Base-by-base conservation (phyloP, 2,113 vertebrate genomes). In the Chloebia gouldiae region DNA sequence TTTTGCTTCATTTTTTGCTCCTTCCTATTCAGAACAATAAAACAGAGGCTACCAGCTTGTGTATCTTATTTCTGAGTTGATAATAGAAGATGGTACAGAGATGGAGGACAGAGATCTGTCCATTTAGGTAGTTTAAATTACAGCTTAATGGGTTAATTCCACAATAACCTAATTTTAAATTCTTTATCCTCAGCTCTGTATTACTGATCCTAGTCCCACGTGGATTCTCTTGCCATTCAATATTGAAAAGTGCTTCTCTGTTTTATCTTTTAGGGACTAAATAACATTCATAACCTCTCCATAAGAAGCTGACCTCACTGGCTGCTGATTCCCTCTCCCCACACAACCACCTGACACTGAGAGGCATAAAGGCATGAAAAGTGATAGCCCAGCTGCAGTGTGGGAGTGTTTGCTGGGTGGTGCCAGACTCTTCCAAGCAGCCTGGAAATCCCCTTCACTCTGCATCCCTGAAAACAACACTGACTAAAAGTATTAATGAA, bases 111-210 rank as follows among this genome's bases (percentile, higher is more conserved):
- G 2, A 4, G 18, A 60, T 28, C 19, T 73, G 24, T 70, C 35
- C 39, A 70, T 86, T 96, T 86, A 86, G 54, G 30, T 47, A 87
- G 70, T n/a, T 88, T 84, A 91, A 96, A 80, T 91, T 93, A 50
- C 78, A 91, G 21, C 24, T 80, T 91, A 92, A 87, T 87, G 81
- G 45, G 33, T 81, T 92, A 91, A 81, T 40, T 87, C 49, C 31
- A 53, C 39, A 59, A 59, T 69, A 92, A 86, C 53, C 70, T 93
- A 39, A 95, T 92, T 93, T 94, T 69, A 76, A 65, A 28, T 72
- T 84, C 84, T 81, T 92, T 79, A 70, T 57, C n/a, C 18, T 86
- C 61, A 76, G 22, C 31, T 65, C 65, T 82, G 28, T 69, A 42
- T 89, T 79, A 47, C 65, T 79, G 91, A 72, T 84, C n/a, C n/a